Conservation (phyloP, 2,797 vertebrate genomes). For the Sylvia borin region DNA sequence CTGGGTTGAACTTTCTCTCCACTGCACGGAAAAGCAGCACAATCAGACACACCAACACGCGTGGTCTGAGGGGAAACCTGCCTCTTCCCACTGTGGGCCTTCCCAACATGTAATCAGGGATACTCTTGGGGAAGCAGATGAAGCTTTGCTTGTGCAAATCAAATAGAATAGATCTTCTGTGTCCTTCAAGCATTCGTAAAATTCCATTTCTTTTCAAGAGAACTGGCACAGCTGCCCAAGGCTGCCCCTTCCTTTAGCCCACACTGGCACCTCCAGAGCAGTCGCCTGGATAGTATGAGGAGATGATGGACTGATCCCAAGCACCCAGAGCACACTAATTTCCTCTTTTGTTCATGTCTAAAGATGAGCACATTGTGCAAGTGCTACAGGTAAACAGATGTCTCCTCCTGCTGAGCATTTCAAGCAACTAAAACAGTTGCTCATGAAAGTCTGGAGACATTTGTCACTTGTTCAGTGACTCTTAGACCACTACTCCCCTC, state of each 20-base stretch:
- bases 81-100: neutral
- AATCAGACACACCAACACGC: neutral
- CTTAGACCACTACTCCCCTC: neutral
- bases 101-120: neutral
- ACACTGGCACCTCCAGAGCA: neutral
- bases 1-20: neutral
- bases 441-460: neutral
- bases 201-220: neutral
- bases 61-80: neutral
- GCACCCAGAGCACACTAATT: neutral
- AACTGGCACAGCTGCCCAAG: neutral
- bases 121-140: neutral
- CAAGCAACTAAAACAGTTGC: neutral
- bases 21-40: neutral
- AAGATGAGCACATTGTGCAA: neutral
- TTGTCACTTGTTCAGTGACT: neutral
- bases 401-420: neutral
- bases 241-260: neutral
- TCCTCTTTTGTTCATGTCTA: neutral
- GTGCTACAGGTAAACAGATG: neutral
- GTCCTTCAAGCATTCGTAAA: neutral
- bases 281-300: accelerated
- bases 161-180: neutral
- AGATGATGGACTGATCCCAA: neutral
- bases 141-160: neutral